A percentile compares a stretch with the other conserved stretches of the same genome.
These are phyloP conservation scores for Euspilapteryx auroguttella DNA, from an alignment of 2,888 invertebrate genomes.

Conservation along the genomic window DNA sequence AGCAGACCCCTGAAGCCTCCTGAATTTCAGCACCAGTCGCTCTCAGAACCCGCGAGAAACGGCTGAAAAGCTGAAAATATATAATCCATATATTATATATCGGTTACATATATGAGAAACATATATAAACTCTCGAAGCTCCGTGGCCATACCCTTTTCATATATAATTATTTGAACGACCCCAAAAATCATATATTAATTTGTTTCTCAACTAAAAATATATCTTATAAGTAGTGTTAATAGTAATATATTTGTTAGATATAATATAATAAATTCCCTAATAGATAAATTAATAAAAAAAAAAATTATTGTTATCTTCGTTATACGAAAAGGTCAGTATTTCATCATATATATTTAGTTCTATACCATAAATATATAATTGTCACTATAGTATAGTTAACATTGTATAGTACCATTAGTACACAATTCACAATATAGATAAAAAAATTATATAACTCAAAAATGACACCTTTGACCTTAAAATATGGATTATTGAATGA, in stretches of 20 bases:
- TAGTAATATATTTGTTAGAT: slow-evolving; percentile 8
- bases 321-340: not conserved
- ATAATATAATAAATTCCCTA: slow-evolving; percentile 6
- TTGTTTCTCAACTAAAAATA: slow-evolving; percentile 49
- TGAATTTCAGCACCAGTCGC: not conserved
- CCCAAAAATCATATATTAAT: slow-evolving; percentile 35
- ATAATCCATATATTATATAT: too few relatives aligned
- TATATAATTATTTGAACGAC: slow-evolving; percentile 26
- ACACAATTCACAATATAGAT: too few relatives aligned
- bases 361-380: too few relatives aligned
- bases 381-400: too few relatives aligned
- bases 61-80: slow-evolving; percentile 6
- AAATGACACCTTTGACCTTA: slow-evolving; percentile 17
- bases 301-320: slow-evolving; percentile 1
- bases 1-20: not conserved
- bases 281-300: slow-evolving; percentile 7
- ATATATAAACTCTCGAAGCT: slow-evolving; percentile 23
- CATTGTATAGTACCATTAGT: too few relatives aligned
- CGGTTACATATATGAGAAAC: slow-evolving; percentile 46
- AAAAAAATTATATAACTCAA: too few relatives aligned
- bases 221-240: slow-evolving; percentile 45
- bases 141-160: slow-evolving; percentile 14
- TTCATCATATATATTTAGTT: too few relatives aligned
- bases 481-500: slow-evolving; percentile 15
- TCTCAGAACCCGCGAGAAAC: not conserved